These are phyloP conservation scores for Actias luna DNA, from an alignment of 2,888 invertebrate species.

Conservation along the genomic window DNA sequence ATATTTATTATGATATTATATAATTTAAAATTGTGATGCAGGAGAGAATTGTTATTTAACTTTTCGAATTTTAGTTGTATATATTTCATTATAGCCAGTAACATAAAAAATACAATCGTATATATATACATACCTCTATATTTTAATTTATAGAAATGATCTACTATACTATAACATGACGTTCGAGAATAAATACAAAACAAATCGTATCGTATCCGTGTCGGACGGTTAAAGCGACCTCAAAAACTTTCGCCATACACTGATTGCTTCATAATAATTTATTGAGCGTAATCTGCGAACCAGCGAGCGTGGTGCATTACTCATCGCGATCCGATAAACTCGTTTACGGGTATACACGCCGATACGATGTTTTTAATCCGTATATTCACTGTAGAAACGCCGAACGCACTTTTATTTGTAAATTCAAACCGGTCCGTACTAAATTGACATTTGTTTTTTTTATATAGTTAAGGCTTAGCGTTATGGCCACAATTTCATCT, in stretches of 20 bases:
- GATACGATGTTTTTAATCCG: constrained; percentile 51
- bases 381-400: constrained; percentile 10
- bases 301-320: constrained; percentile 69
- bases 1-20: no score
- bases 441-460: background rate
- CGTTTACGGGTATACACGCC: constrained; percentile 49
- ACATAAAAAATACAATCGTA: no score
- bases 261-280: constrained; percentile 80
- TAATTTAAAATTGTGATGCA: no score
- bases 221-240: constrained; percentile 36
- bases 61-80: no score
- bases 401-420: constrained; percentile 5
- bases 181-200: background rate
- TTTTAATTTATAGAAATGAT: no score
- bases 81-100: no score
- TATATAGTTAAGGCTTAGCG: no score
- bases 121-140: no score
- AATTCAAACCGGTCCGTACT: background rate
- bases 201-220: constrained; percentile 28
- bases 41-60: no score
- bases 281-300: constrained; percentile 72
- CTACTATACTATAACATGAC: no score
- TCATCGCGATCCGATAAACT: constrained; percentile 56
- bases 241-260: constrained; percentile 71
- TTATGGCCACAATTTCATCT: no score